Conservation (phyloP, 1,140 invertebrate genomes). For the Acyrthosiphon pisum region DNA sequence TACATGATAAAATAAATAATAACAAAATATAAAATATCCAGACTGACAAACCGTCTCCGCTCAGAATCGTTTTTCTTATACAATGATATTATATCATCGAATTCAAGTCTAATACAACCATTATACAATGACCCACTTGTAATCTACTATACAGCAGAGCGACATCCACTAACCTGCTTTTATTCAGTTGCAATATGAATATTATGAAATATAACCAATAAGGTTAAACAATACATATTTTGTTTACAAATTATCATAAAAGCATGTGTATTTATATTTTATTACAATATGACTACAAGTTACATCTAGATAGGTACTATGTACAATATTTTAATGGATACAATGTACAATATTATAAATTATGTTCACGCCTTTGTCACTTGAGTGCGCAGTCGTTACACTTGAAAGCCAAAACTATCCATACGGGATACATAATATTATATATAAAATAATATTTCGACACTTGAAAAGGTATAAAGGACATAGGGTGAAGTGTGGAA, state of each 20-base stretch:
- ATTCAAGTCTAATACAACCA: too few species aligned
- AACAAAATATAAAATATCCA: too few species aligned
- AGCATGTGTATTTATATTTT: background rate
- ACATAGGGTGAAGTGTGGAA: background rate
- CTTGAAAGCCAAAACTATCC: background rate
- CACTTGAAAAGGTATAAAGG: background rate
- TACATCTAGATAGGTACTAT: background rate
- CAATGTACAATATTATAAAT: background rate
- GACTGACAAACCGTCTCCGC: too few species aligned
- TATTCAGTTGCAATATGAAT: background rate
- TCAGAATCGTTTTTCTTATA: too few species aligned
- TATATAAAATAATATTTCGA: background rate
- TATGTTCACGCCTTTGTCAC: background rate
- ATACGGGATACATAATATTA: background rate
- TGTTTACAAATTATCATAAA: background rate
- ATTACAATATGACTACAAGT: background rate
- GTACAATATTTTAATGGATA: background rate
- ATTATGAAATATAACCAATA: background rate
- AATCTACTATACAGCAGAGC: too few species aligned
- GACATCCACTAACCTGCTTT: too few species aligned
- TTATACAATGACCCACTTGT: too few species aligned
- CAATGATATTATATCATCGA: too few species aligned
- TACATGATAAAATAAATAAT: too few species aligned
- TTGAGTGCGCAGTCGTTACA: background rate
- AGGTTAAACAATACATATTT: background rate